Evolutionary conservation across 2,888 invertebrate genomes (phyloP).

Genomic region (Smittia sp.): DNA sequence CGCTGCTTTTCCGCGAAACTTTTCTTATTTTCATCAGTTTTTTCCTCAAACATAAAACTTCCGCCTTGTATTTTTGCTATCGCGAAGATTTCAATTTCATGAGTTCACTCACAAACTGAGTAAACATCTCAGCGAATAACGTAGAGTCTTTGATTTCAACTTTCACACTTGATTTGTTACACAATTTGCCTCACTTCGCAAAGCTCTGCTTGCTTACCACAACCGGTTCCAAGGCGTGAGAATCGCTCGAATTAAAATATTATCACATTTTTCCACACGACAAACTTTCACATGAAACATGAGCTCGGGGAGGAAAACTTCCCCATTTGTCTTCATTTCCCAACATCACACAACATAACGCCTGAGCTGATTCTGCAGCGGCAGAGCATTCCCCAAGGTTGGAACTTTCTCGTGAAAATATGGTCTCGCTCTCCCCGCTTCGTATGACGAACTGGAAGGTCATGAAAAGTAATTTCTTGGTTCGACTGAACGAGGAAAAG

Average conservation of each 20-base stretch:
- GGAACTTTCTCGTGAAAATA: constrained; percentile 10
- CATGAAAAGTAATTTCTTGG: background rate
- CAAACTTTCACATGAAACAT: constrained; percentile 4
- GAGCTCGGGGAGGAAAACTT: constrained; percentile 3
- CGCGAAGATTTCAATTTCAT: background rate
- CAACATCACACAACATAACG: background rate
- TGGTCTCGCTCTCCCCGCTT: background rate
- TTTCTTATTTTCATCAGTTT: constrained; percentile 27
- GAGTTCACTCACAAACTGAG: background rate
- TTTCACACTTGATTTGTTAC: too few relatives aligned
- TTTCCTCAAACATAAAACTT: constrained; percentile 1
- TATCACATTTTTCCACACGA: constrained; percentile 25
- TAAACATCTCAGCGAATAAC: too few relatives aligned
- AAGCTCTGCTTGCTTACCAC: too few relatives aligned
- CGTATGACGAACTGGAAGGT: constrained; percentile 8
- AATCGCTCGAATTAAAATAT: constrained; percentile 8
- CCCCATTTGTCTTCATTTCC: background rate
- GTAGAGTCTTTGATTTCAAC: too few relatives aligned
- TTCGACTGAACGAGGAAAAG: background rate
- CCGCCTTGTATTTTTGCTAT: background rate
- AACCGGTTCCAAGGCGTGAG: background rate
- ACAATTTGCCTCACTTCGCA: too few relatives aligned
- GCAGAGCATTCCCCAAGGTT: background rate
- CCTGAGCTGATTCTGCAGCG: background rate
- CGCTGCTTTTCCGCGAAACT: constrained; percentile 16